phyloP scores from a whole-genome alignment of 2,113 vertebrate species.

The Hippocampus mohnikei region DNA sequence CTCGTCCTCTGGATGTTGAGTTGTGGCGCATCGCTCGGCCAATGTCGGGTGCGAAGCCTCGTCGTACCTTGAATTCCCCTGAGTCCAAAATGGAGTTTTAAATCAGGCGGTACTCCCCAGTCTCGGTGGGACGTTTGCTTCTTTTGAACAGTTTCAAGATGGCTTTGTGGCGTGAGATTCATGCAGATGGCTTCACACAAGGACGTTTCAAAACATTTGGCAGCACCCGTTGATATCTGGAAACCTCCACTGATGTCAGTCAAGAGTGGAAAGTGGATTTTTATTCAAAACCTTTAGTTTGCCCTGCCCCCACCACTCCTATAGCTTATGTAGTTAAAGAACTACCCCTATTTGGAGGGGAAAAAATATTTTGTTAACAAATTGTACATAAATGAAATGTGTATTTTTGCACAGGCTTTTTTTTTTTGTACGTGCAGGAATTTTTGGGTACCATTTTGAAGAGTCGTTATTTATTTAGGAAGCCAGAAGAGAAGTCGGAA shows the following conservation, averaged over 20 bases:
- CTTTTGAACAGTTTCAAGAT: slow-evolving; percentile 18
- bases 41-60: slow-evolving; percentile 14
- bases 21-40: slow-evolving; percentile 19
- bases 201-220: slow-evolving; percentile 58
- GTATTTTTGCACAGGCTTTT: slow-evolving; percentile 99
- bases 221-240: slow-evolving; percentile 79
- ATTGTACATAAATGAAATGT: slow-evolving; percentile 99
- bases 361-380: slow-evolving; percentile 98
- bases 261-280: slow-evolving; percentile 59
- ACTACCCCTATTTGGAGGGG: slow-evolving; percentile 95
- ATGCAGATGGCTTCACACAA: slow-evolving; percentile 56
- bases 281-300: slow-evolving; percentile 46
- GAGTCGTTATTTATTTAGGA: slow-evolving; percentile 96
- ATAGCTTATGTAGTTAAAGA: slow-evolving; percentile 80
- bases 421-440: slow-evolving; percentile 87
- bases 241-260: slow-evolving; percentile 78
- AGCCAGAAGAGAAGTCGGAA: slow-evolving; percentile 81
- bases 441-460: slow-evolving; percentile 91
- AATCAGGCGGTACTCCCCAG: slow-evolving; percentile 49
- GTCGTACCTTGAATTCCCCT: slow-evolving; percentile 20
- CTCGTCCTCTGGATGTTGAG: slow-evolving; percentile 34
- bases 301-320: slow-evolving; percentile 62
- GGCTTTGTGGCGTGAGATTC: slow-evolving; percentile 51
- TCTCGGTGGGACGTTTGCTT: slow-evolving; percentile 30
- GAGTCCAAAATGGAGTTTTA: slow-evolving; percentile 51